phyloP scores from a whole-genome alignment of 1,140 invertebrate genomes.

The Maniola jurtina region DNA sequence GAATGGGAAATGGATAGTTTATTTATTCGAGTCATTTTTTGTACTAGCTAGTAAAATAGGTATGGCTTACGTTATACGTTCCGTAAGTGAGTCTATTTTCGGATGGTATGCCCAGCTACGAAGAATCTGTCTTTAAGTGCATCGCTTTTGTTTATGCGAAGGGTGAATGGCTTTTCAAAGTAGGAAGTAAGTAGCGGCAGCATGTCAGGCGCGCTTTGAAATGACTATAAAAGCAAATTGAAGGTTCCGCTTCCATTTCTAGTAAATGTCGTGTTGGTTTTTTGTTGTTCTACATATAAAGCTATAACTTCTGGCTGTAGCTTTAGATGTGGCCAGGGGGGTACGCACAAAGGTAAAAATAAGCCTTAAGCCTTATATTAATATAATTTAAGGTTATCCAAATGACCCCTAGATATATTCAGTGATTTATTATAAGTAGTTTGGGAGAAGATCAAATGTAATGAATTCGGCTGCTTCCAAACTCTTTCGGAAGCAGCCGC shows the following conservation, averaged over 20 bases:
- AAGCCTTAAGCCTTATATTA: too few species aligned
- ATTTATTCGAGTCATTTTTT: constrained; percentile 30
- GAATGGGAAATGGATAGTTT: constrained; percentile 25
- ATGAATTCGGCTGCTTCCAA: too few species aligned
- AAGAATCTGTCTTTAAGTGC: constrained; percentile 61
- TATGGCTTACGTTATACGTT: constrained; percentile 28
- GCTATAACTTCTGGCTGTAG: neutral
- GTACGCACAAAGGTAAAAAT: too few species aligned
- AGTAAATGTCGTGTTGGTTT: neutral
- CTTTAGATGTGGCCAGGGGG: neutral
- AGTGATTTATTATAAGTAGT: too few species aligned
- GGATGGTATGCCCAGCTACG: constrained; percentile 51
- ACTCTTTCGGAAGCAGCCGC: too few species aligned
- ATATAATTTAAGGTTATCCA: too few species aligned
- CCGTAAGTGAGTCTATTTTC: constrained; percentile 56
- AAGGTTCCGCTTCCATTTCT: constrained; percentile 9
- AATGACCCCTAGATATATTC: too few species aligned
- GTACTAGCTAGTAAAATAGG: constrained; percentile 28
- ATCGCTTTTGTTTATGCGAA: constrained; percentile 62
- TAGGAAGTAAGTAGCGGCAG: constrained; percentile 44
- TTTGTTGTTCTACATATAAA: neutral
- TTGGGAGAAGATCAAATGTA: too few species aligned
- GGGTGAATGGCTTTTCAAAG: constrained; percentile 61
- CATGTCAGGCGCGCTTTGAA: constrained; percentile 22
- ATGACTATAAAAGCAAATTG: constrained; percentile 4